Conservation (phyloP, 2,888 invertebrate genomes). For the Pyrrhia umbra region DNA sequence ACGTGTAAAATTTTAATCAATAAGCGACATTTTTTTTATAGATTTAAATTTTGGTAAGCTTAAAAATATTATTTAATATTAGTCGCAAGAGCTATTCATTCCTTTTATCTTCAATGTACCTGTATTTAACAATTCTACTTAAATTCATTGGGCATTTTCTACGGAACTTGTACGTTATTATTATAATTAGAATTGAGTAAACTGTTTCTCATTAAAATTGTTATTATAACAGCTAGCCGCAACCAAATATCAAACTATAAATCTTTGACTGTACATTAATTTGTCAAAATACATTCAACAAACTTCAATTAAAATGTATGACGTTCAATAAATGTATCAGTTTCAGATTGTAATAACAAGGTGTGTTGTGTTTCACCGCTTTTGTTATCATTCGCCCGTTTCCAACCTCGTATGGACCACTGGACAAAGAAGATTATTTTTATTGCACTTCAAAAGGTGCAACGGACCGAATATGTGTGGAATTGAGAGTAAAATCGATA, state of each 20-base stretch:
- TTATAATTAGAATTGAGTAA: too few species aligned
- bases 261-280: conserved; percentile 23
- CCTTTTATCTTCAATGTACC: too few species aligned
- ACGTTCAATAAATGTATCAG: conserved; percentile 70
- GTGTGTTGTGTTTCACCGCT: conserved; percentile 68
- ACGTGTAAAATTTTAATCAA: too few species aligned
- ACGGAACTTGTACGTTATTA: too few species aligned
- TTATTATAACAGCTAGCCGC: background rate
- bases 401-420: conserved; percentile 75
- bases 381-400: conserved; percentile 78
- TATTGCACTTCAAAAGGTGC: conserved; percentile 86
- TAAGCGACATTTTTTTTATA: too few species aligned
- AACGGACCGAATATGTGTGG: conserved; percentile 82
- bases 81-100: too few species aligned
- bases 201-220: conserved; percentile 9
- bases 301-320: conserved; percentile 71
- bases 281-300: conserved; percentile 48
- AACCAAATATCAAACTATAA: conserved; percentile 11
- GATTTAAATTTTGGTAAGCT: too few species aligned
- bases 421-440: conserved; percentile 88
- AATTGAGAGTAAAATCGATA: conserved; percentile 83
- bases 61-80: too few species aligned
- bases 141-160: too few species aligned
- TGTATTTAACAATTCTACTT: too few species aligned
- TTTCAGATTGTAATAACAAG: conserved; percentile 79